Conservation (phyloP, 2,888 invertebrate species). For the Epinotia ramella region DNA sequence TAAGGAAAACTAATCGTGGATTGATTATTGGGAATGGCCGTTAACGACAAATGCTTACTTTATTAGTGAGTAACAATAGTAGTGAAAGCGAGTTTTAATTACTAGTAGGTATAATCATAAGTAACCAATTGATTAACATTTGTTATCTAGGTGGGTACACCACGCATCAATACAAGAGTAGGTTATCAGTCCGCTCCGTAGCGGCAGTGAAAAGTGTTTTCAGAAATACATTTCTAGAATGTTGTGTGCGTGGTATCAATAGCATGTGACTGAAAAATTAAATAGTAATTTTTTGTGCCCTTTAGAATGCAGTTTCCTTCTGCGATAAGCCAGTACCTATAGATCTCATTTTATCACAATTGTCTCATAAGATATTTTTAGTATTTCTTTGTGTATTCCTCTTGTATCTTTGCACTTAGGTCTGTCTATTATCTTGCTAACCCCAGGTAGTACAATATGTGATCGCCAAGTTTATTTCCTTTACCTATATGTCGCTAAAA, state of each 20-base stretch:
- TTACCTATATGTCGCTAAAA: too few species aligned
- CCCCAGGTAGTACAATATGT: too few species aligned
- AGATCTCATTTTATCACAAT: not conserved
- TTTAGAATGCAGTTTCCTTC: not conserved
- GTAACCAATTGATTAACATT: slow-evolving; percentile 7
- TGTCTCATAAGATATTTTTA: not conserved
- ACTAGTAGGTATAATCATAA: not conserved
- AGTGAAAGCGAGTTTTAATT: slow-evolving; percentile 4
- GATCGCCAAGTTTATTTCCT: too few species aligned
- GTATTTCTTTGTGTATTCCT: too few species aligned
- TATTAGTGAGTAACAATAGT: not conserved
- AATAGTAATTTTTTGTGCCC: too few species aligned
- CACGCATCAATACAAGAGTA: not conserved
- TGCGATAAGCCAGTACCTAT: not conserved
- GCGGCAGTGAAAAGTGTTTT: slow-evolving; percentile 3
- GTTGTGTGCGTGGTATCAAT: too few species aligned
- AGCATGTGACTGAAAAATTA: too few species aligned
- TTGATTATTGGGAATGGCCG: too few species aligned
- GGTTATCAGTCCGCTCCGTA: slow-evolving; percentile 16
- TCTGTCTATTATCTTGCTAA: too few species aligned
- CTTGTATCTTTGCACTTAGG: too few species aligned
- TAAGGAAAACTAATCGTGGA: too few species aligned
- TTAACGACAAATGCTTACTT: not conserved
- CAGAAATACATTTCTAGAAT: not conserved
- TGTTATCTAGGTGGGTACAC: not conserved